Evolutionary conservation across 2,113 vertebrate genomes (phyloP), one percentile per base, ranked within the genome.

Genomic region (Amblyopsis rosae): DNA sequence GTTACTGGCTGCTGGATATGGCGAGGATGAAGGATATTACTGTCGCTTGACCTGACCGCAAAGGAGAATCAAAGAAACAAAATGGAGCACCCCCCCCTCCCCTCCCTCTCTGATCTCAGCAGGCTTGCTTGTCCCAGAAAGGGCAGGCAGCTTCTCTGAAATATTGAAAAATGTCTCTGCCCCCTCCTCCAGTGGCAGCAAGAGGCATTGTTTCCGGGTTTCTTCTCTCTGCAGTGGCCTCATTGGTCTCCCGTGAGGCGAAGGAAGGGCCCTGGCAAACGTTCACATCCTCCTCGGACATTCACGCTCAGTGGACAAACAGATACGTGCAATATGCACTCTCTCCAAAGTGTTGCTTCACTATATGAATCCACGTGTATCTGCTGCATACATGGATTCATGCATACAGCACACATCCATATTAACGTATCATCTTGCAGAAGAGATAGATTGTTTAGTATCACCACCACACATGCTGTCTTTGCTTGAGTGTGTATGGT

Each of bases 1-100:
- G 74, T 54, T 49, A 65, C 61, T 68, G 26, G 75, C 15, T 16
- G 59, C 70, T 76, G 67, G 74, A 75, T 68, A 67, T 78, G 78
- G 80, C 75, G 76, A 80, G 87, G 79, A 82, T 87, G 77, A 87
- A 88, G 69, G 69, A 54, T 77, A 65, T 87, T 87, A 88, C 50
- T 82, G 62, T 67, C 16, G 73, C 84, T 87, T 86, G 81, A 86
- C 74, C 59, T 59, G 33, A 11, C 76, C 54, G 26, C 79, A 73
- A 75, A 56, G 58, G 76, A 64, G 64, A 76, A 86, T 86, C 72
- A 87, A 83, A 87, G 79, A 51, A 73, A 49, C 50, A 69, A 50
- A 15, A 51, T 11, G 69, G 76, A 84, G 73, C 72, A 77, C 72
- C 59, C 45, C 59, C 59, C 46, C 16, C 54, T 26, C 26, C 54